Conservation (phyloP, 2,797 vertebrate genomes). For the Pteronotus mesoamericanus region DNA sequence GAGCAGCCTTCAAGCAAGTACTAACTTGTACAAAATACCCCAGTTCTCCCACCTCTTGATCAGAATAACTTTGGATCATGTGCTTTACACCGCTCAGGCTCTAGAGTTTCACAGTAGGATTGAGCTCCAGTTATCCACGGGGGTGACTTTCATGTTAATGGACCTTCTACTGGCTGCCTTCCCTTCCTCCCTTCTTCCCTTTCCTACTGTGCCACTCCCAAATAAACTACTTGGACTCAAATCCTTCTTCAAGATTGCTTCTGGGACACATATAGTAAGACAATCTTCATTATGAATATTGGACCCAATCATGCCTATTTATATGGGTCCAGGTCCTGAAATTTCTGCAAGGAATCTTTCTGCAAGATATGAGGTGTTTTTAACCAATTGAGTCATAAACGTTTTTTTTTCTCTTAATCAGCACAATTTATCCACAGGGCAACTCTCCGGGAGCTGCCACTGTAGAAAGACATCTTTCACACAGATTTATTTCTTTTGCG, state of each 20-base stretch:
- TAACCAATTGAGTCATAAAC: neutral
- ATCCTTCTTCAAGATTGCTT: neutral
- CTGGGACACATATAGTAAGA: neutral
- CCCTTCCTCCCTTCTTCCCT: neutral
- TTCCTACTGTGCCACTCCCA: neutral
- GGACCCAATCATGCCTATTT: neutral
- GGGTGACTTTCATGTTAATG: neutral
- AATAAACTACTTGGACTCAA: neutral
- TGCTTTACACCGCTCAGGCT: neutral
- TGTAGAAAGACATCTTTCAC: neutral
- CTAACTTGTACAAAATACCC: neutral
- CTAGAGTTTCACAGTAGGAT: neutral
- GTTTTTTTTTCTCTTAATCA: neutral
- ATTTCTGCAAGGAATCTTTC: neutral
- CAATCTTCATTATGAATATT: neutral
- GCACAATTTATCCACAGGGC: neutral
- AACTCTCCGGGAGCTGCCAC: neutral
- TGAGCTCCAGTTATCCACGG: neutral
- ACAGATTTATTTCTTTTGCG: neutral
- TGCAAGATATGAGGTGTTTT: neutral
- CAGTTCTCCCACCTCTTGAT: neutral
- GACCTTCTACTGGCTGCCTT: neutral
- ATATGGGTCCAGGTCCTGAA: neutral
- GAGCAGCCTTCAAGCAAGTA: neutral
- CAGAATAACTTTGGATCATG: neutral